Evolutionary conservation across 2,888 invertebrate species (phyloP).

Genomic region (Stenodera caucasica): DNA sequence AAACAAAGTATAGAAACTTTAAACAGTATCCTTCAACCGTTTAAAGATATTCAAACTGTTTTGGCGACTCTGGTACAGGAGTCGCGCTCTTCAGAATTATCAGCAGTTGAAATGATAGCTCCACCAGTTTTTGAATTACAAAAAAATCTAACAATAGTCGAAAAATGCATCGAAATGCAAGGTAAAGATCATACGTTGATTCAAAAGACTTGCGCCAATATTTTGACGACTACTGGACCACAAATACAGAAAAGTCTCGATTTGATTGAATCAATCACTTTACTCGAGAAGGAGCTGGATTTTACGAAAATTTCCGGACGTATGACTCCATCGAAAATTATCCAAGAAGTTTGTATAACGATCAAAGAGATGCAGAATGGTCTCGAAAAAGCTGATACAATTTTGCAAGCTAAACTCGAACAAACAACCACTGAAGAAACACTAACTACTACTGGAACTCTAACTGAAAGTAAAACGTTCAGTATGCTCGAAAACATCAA

Average conservation of each 20-base stretch:
- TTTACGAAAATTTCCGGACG: constrained; percentile 49
- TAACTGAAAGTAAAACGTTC: constrained; percentile 28
- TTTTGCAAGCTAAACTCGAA: constrained; percentile 40
- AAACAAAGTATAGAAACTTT: constrained; percentile 69
- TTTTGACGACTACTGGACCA: constrained; percentile 63
- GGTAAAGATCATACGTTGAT: constrained; percentile 68
- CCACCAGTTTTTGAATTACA: constrained; percentile 66
- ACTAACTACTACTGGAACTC: constrained; percentile 44
- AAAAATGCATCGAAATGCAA: constrained; percentile 70
- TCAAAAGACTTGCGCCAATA: constrained; percentile 68
- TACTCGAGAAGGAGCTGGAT: constrained; percentile 55
- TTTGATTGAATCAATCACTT: constrained; percentile 58
- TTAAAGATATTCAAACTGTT: constrained; percentile 67
- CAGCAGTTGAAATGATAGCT: constrained; percentile 62
- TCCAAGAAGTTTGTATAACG: constrained; percentile 59
- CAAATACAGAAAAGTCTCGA: constrained; percentile 61
- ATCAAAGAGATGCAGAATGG: constrained; percentile 63
- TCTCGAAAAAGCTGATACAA: constrained; percentile 49
- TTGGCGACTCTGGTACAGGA: constrained; percentile 59
- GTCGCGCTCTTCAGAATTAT: constrained; percentile 56
- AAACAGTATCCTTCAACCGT: constrained; percentile 63
- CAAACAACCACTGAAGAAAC: constrained; percentile 13
- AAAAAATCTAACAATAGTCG: constrained; percentile 66
- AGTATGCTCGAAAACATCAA: constrained; percentile 14
- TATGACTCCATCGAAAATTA: constrained; percentile 53